phyloP scores from a whole-genome alignment of 2,888 invertebrate genomes.

The Aleiodes leptofemur region DNA sequence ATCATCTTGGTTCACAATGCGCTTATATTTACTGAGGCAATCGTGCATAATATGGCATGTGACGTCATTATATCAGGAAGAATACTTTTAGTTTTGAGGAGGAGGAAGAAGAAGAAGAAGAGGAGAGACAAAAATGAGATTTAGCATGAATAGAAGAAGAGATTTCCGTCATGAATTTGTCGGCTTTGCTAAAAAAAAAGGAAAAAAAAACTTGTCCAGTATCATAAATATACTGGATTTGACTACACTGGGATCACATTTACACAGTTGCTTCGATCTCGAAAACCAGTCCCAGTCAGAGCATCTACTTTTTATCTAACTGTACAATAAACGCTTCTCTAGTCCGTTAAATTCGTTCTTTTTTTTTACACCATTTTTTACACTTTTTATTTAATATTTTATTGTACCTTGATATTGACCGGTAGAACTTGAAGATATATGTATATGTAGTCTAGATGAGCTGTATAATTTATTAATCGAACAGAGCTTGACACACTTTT shows the following conservation, averaged over 20 bases:
- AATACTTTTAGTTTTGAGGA: slow-evolving; percentile 21
- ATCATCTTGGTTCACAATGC: slow-evolving; percentile 66
- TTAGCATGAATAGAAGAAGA: slow-evolving; percentile 4
- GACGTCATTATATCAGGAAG: neutral
- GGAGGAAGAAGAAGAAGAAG: neutral
- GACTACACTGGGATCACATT: too few species aligned
- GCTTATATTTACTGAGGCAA: slow-evolving; percentile 60
- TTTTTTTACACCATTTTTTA: too few species aligned
- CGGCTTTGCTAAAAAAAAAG: slow-evolving; percentile 9
- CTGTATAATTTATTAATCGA: too few species aligned
- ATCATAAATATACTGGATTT: too few species aligned
- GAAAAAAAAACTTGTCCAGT: slow-evolving; percentile 14
- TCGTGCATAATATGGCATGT: neutral
- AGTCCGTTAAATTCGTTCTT: slow-evolving; percentile 2
- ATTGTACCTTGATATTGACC: too few species aligned
- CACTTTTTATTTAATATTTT: neutral
- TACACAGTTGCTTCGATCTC: too few species aligned
- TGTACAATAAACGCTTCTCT: slow-evolving; percentile 14
- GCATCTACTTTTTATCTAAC: neutral
- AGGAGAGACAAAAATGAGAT: neutral
- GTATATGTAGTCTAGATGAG: too few species aligned
- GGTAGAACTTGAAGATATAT: too few species aligned
- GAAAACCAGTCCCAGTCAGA: too few species aligned
- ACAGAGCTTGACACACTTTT: too few species aligned
- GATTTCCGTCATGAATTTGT: slow-evolving; percentile 19